These are phyloP conservation scores for Forbesichthys papilliferus DNA, from an alignment of 2,113 vertebrate genomes.

Conservation along the genomic window DNA sequence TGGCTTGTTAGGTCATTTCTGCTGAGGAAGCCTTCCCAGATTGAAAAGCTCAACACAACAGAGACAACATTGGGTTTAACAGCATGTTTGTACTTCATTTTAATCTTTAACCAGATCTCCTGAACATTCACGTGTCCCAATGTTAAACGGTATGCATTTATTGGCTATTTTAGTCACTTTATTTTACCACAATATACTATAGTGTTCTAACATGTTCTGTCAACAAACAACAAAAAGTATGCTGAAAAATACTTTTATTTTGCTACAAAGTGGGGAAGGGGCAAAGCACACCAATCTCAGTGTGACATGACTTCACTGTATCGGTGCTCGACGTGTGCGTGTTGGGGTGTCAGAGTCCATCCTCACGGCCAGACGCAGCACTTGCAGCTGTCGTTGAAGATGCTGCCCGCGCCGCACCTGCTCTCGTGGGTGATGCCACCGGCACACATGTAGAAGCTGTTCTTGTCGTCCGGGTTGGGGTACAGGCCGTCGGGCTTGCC, in stretches of 20 bases:
- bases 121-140: too few species aligned
- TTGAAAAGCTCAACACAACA: too few species aligned
- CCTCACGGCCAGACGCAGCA: conserved; percentile 73
- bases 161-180: too few species aligned
- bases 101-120: too few species aligned
- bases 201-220: too few species aligned
- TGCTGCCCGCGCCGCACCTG: conserved; percentile 45
- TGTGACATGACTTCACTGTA: neutral
- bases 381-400: conserved; percentile 66
- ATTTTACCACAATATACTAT: too few species aligned
- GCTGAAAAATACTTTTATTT: neutral
- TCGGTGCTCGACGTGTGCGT: too few species aligned
- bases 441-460: conserved; percentile 65
- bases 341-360: neutral
- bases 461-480: conserved; percentile 48
- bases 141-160: too few species aligned
- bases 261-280: neutral
- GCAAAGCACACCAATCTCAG: neutral
- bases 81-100: too few species aligned
- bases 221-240: neutral
- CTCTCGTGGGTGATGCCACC: conserved; percentile 49
- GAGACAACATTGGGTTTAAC: too few species aligned
- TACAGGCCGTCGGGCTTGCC: conserved; percentile 74
- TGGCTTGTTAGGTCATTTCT: too few species aligned
- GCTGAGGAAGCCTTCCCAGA: too few species aligned